Conservation (phyloP, 2,888 invertebrate species). For the Polyommatus icarus region DNA sequence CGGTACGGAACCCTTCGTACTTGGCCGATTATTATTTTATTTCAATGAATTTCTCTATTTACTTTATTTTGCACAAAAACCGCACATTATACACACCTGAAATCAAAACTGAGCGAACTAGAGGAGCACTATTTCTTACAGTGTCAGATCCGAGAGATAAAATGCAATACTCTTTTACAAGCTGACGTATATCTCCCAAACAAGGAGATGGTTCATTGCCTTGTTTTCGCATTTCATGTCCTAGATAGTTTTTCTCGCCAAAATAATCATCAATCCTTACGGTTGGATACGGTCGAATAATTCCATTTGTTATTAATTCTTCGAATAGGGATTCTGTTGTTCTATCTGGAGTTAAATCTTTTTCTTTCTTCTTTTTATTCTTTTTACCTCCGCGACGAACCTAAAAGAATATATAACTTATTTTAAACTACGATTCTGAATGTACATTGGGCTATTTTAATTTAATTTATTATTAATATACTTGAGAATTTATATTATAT, state of each 20-base stretch:
- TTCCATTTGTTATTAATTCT: slow-evolving; percentile 94
- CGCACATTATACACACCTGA: slow-evolving; percentile 74
- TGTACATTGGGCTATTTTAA: too few relatives aligned
- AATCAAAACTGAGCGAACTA: slow-evolving; percentile 89
- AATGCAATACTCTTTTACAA: slow-evolving; percentile 93
- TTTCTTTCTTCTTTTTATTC: slow-evolving; percentile 95
- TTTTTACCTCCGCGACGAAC: slow-evolving; percentile 91
- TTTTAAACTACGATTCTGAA: too few relatives aligned
- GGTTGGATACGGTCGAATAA: slow-evolving; percentile 89
- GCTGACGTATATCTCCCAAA: slow-evolving; percentile 91
- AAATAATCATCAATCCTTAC: slow-evolving; percentile 85
- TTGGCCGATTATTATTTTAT: too few relatives aligned
- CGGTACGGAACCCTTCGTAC: too few relatives aligned
- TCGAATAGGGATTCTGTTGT: slow-evolving; percentile 95
- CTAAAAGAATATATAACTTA: slow-evolving; percentile 50
- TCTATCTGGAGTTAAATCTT: slow-evolving; percentile 95
- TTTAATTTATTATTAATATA: too few relatives aligned
- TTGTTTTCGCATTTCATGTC: slow-evolving; percentile 71
- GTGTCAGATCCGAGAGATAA: slow-evolving; percentile 89
- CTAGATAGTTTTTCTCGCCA: slow-evolving; percentile 89
- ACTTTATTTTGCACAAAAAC: background rate
- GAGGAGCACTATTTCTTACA: slow-evolving; percentile 85
- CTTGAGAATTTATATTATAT: too few relatives aligned
- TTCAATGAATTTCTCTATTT: background rate
- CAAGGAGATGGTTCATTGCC: slow-evolving; percentile 77